Base-by-base conservation (phyloP, 2,797 vertebrate genomes). In the Clangula hyemalis region DNA sequence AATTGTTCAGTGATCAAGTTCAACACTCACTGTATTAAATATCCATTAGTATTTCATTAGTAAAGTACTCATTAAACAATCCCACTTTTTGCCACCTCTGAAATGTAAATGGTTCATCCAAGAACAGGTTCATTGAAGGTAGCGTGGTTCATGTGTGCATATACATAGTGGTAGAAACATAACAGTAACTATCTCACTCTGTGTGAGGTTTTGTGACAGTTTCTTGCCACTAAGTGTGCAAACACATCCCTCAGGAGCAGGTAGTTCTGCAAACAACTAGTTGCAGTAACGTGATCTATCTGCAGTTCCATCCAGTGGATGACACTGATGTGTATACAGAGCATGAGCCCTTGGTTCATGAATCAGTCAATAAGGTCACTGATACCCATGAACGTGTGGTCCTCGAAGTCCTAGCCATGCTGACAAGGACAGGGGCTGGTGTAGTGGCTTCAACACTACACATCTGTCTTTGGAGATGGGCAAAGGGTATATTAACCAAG, bases 241-340 rank as follows among this genome's bases (percentile, higher is more conserved):
- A 20, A 19, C 30, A 5, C 3, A 0, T 43, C 27, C 22, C 8
- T 8, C 25, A 58, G 24, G 25, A 86, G 16, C 38, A 70, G 9
- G 25, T 27, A 36, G 24, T 47, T 32, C 4, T 87, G 45, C 70
- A 75, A 58, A 34, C 25, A 78, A 24, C 32, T 6, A 64, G 11
- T 16, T 89, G 21, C 8, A 6, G 10, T 85, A 62, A 10, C 11
- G 2, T 45, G 18, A 60, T 28, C 30, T 83, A 69, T 56, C 56
- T 38, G 17, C 11, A 4, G 36, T 60, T 6, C 24, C 68, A 45
- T 21, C 53, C 30, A 15, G 39, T 14, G 53, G 10, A 11, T 69
- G 32, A 30, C 2, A 4, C 1, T 41, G 60, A 20, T 89, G 49
- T 14, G 41, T 45, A 0, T 13, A 34, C 0, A 4, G 19, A 57